Evolutionary conservation across 2,797 vertebrate genomes (phyloP).

Genomic region (Pantherophis alleghaniensis): DNA sequence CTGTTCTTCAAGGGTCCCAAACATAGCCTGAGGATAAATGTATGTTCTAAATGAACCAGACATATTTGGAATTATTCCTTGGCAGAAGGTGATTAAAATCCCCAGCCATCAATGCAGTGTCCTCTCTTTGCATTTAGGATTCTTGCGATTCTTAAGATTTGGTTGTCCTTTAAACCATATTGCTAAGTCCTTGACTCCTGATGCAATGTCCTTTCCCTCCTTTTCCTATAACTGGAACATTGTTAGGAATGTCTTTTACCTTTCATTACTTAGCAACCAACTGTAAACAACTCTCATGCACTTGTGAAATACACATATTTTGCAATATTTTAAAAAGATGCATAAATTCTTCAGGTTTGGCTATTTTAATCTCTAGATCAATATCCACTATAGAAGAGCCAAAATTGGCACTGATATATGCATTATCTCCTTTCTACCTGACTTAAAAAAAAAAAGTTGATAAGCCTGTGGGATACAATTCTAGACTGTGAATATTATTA

Average conservation of each 20-base stretch:
- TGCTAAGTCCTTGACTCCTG: background rate
- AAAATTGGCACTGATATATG: background rate
- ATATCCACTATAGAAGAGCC: background rate
- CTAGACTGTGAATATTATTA: background rate
- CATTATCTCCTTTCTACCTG: background rate
- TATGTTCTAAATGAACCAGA: slow-evolving; percentile 16
- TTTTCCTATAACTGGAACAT: background rate
- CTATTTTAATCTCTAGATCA: background rate
- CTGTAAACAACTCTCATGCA: background rate
- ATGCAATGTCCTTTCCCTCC: background rate
- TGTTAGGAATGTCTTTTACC: background rate
- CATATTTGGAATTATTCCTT: slow-evolving; percentile 9
- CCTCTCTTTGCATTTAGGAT: background rate
- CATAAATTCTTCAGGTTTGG: background rate
- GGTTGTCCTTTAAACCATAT: background rate
- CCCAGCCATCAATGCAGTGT: background rate
- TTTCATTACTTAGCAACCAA: background rate
- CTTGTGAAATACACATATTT: background rate
- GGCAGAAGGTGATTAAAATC: background rate
- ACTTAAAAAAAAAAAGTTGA: background rate
- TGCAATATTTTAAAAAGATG: background rate
- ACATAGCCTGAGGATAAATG: slow-evolving; percentile 1
- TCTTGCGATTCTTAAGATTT: background rate
- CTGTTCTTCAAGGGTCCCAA: slow-evolving; percentile 7
- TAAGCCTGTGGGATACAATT: background rate